Conservation (phyloP, 2,113 vertebrate genomes). For the Eulemur macaco region DNA sequence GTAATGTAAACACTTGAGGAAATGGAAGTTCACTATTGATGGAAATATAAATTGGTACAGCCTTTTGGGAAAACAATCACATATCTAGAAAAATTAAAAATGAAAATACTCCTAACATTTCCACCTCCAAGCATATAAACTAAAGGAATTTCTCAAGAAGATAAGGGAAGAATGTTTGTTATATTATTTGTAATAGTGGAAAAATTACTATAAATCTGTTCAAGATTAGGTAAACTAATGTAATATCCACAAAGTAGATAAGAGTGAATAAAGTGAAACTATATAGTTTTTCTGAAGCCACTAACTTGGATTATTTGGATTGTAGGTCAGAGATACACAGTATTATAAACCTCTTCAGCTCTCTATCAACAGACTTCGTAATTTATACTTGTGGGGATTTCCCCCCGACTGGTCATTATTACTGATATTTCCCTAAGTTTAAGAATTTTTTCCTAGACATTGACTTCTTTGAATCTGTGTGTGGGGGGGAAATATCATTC, state of each 20-base stretch:
- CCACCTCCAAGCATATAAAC: not conserved
- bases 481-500: not conserved
- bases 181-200: not conserved
- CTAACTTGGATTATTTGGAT: constrained; percentile 7
- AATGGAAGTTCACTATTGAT: not conserved
- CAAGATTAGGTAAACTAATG: constrained; percentile 23
- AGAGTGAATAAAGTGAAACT: constrained; percentile 1
- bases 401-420: not conserved
- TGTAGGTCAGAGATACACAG: not conserved
- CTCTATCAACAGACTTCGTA: not conserved
- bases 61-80: not conserved
- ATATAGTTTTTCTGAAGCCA: not conserved
- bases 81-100: constrained; percentile 9
- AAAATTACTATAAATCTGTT: constrained; percentile 22
- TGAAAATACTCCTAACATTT: constrained; percentile 23
- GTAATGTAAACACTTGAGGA: not conserved
- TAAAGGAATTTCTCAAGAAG: not conserved
- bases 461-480: not conserved
- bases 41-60: not conserved
- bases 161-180: not conserved
- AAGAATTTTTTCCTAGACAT: not conserved
- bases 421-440: constrained; percentile 12
- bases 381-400: not conserved
- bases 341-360: not conserved
- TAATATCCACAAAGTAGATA: not conserved